Evolutionary conservation across 2,113 vertebrate genomes (phyloP).

Genomic region (Scytalopus superciliaris): DNA sequence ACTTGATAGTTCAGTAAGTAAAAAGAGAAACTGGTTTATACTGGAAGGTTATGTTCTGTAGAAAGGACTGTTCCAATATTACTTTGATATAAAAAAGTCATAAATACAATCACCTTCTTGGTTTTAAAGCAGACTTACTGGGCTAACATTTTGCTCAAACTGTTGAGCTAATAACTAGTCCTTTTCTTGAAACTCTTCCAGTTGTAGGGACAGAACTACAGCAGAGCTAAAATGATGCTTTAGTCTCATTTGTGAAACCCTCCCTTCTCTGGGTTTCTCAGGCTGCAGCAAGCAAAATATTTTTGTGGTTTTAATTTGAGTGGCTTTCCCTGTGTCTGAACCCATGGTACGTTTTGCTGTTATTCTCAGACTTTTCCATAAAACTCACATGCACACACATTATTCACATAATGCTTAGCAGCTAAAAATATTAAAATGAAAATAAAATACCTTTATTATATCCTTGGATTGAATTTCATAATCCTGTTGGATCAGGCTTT

Average conservation of each 20-base stretch:
- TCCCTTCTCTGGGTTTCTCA: neutral
- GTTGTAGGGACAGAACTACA: neutral
- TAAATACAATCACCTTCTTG: neutral
- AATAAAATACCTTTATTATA: slow-evolving; percentile 74
- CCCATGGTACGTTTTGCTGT: neutral
- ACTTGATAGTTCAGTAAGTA: neutral
- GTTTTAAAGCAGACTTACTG: neutral
- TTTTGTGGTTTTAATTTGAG: slow-evolving; percentile 30
- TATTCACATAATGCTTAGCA: neutral
- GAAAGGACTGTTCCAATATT: neutral
- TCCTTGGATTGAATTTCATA: slow-evolving; percentile 70
- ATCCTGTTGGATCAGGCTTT: slow-evolving; percentile 61
- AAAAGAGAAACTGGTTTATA: neutral
- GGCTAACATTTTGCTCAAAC: neutral
- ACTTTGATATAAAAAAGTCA: neutral
- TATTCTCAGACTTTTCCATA: neutral
- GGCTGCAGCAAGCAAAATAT: neutral
- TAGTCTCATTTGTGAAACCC: neutral
- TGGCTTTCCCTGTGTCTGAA: neutral
- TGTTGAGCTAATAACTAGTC: neutral
- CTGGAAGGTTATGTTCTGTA: neutral
- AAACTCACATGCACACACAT: slow-evolving; percentile 13
- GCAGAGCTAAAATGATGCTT: neutral
- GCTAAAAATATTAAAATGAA: slow-evolving; percentile 20
- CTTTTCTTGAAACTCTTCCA: neutral